Evolutionary conservation across 2,797 vertebrate genomes (phyloP).

Genomic region (Percopsis omiscomaycus): DNA sequence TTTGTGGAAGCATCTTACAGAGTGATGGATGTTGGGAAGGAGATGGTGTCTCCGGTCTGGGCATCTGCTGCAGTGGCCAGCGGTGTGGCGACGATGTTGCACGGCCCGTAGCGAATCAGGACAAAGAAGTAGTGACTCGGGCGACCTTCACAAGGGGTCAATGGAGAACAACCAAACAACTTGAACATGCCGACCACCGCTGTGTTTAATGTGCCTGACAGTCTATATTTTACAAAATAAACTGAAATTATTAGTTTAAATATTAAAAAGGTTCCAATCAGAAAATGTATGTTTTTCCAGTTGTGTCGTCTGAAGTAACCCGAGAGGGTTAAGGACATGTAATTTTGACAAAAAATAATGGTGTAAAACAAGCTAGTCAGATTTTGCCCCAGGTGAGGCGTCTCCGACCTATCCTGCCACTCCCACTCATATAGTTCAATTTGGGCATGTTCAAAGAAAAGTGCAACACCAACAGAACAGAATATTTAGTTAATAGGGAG

Average conservation of each 20-base stretch:
- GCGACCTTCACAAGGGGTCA: conserved; percentile 53
- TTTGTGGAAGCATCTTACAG: conserved; percentile 33
- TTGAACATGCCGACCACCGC: not conserved
- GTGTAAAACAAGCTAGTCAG: too few species aligned
- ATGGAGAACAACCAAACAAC: not conserved
- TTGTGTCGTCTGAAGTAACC: too few species aligned
- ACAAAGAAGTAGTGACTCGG: conserved; percentile 82
- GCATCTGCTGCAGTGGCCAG: conserved; percentile 80
- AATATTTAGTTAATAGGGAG: too few species aligned
- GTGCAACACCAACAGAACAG: too few species aligned
- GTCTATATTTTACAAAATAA: too few species aligned
- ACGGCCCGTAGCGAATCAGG: conserved; percentile 79
- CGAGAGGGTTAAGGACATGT: too few species aligned
- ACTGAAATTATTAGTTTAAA: not conserved
- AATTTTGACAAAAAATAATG: too few species aligned
- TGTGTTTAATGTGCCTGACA: not conserved
- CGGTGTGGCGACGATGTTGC: conserved; percentile 78
- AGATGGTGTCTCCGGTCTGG: conserved; percentile 80
- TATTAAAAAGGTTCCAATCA: not conserved
- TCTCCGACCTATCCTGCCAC: too few species aligned
- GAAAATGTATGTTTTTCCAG: too few species aligned
- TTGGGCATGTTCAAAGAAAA: too few species aligned
- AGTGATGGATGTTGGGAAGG: conserved; percentile 76
- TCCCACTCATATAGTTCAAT: too few species aligned
- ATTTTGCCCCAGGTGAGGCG: too few species aligned